Conservation (phyloP, 2,797 vertebrate genomes). For the Mionectes olivaceus region DNA sequence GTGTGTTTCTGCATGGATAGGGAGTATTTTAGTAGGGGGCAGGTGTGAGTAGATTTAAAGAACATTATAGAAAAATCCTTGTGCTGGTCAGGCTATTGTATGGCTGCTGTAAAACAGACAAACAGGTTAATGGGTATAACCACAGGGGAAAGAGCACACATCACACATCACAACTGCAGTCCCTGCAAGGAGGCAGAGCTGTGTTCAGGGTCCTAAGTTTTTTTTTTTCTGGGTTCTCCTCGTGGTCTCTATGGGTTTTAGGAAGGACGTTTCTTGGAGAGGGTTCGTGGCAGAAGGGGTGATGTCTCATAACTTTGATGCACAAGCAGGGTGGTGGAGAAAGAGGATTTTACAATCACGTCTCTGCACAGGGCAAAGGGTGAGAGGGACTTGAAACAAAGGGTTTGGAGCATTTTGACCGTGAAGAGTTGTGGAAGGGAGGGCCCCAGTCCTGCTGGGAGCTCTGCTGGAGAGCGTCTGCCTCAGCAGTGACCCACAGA, state of each 20-base stretch:
- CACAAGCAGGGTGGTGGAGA: not conserved
- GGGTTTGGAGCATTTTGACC: slow-evolving; percentile 22
- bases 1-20: not conserved
- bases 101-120: slow-evolving; percentile 56
- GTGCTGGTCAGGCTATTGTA: not conserved
- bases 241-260: accelerated
- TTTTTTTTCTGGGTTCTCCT: not conserved
- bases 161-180: not conserved
- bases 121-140: slow-evolving; percentile 53
- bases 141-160: not conserved
- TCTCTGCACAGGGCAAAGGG: not conserved
- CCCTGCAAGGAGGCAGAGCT: slow-evolving; percentile 12
- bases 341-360: not conserved
- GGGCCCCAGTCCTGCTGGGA: slow-evolving; percentile 31
- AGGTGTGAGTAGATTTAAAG: slow-evolving; percentile 70
- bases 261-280: not conserved
- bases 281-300: accelerated
- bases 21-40: slow-evolving; percentile 58
- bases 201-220: not conserved
- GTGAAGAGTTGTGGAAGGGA: slow-evolving; percentile 20
- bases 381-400: slow-evolving; percentile 36
- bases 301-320: not conserved
- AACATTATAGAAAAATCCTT: slow-evolving; percentile 60
- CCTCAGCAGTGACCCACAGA: slow-evolving; percentile 39
- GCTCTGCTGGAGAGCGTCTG: slow-evolving; percentile 44